Evolutionary conservation across 2,797 vertebrate species (phyloP).

Genomic region (Serranus cabrilla): DNA sequence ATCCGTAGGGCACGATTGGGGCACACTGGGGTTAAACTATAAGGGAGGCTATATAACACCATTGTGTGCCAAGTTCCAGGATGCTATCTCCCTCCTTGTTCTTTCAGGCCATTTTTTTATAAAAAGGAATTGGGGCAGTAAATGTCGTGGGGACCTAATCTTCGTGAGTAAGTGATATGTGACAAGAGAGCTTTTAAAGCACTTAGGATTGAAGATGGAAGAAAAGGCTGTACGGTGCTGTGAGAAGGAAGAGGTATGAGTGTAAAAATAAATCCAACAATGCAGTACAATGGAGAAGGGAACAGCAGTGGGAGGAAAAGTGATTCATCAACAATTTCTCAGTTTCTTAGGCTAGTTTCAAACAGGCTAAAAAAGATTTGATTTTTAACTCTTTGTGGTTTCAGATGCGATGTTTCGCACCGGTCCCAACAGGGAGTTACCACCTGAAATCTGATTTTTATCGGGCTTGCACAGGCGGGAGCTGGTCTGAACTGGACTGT

Average conservation of each 20-base stretch:
- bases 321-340: slow-evolving; percentile 82
- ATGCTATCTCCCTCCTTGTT: slow-evolving; percentile 60
- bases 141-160: slow-evolving; percentile 72
- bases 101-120: slow-evolving; percentile 64
- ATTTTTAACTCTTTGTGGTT: slow-evolving; percentile 68
- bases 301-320: slow-evolving; percentile 79
- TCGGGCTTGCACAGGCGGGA: slow-evolving; percentile 12
- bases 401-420: slow-evolving; percentile 36
- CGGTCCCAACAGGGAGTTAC: slow-evolving; percentile 37
- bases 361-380: slow-evolving; percentile 69
- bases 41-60: slow-evolving; percentile 73
- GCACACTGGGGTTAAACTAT: slow-evolving; percentile 80
- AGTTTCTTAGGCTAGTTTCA: slow-evolving; percentile 76
- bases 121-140: slow-evolving; percentile 71
- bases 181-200: slow-evolving; percentile 79
- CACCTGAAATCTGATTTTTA: slow-evolving; percentile 47
- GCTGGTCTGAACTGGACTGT: slow-evolving; percentile 26
- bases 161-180: slow-evolving; percentile 78
- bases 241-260: slow-evolving; percentile 77
- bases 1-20: slow-evolving; percentile 74
- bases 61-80: slow-evolving; percentile 75
- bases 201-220: slow-evolving; percentile 74
- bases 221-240: slow-evolving; percentile 63
- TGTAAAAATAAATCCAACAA: slow-evolving; percentile 81
- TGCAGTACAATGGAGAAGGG: slow-evolving; percentile 69